Evolutionary conservation across 2,797 vertebrate species (phyloP).

Genomic region (Triplophysa yarkandensis): DNA sequence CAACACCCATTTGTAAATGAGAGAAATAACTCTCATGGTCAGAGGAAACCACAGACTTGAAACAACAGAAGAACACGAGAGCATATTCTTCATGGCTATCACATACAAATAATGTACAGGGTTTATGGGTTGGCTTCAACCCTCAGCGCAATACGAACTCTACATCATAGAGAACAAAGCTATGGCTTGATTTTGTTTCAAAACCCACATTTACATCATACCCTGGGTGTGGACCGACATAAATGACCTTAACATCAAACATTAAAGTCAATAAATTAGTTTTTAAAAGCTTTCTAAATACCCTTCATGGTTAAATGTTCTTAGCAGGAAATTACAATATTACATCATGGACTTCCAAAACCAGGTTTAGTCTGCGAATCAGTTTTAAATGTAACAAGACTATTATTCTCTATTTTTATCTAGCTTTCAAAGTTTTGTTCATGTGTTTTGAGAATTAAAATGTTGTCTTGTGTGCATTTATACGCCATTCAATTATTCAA

Average conservation of each 20-base stretch:
- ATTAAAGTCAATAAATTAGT: background rate
- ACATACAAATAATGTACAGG: background rate
- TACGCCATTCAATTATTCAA: background rate
- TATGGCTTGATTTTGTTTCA: background rate
- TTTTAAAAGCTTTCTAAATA: background rate
- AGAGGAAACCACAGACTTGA: background rate
- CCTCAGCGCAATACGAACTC: background rate
- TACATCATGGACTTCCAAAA: background rate
- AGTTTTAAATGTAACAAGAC: too few species aligned
- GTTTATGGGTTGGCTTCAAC: background rate
- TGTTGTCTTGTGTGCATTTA: background rate
- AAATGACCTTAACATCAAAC: background rate
- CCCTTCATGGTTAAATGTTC: background rate
- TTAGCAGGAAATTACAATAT: background rate
- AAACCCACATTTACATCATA: background rate
- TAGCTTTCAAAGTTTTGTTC: background rate
- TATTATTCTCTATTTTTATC: background rate
- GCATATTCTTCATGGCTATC: background rate
- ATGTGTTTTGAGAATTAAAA: too few species aligned
- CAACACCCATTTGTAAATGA: background rate
- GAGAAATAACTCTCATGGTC: background rate
- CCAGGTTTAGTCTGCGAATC: too few species aligned
- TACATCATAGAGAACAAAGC: background rate
- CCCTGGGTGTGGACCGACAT: background rate
- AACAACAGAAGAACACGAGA: background rate